Evolutionary conservation across 1,140 invertebrate species (phyloP), one percentile per base, ranked within the genome.

Genomic region (Batillaria attramentaria): DNA sequence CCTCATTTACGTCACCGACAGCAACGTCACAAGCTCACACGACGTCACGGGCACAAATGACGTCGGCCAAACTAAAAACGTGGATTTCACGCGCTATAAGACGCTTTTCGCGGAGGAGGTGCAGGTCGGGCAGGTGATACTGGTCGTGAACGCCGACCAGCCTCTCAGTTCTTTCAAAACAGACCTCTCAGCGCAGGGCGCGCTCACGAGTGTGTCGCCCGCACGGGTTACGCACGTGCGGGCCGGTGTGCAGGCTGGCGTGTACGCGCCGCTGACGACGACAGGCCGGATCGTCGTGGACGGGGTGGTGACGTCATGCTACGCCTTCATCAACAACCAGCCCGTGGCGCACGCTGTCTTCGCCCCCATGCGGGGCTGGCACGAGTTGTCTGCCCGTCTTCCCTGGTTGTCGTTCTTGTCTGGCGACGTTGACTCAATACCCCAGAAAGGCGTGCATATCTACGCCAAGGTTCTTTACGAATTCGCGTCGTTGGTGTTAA

Each of bases 271-370:
- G 0, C 92, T 99, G 20, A 99, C 98, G 0, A 90, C 90, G 28
- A 93, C 93, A 16, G 98, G 98, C 0, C 98, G 95, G 24, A 91
- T 99, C 18, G 92, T 99, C 37, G 96, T 99, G 1, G 95, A 99
- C 89, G 95, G 95, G 79, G 94, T 98, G 4, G 93, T 97, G 1
- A 96, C 96, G 1, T 99, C 97, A 0, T 99, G 98, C 89, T 99
- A 99, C 91, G 98, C 98, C 0, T 92, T 97, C 16, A 93, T 99
- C 24, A 93, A 95, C 87, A 96, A 95, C 90, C 96, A 98, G 84
- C 89, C 90, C 13, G 80, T 98, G 68, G 97, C 97, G 6, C 97
- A 99, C 88, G 93, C 93, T 86, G 94, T 94, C 0, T 96, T 98
- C 88, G 91, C 94, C 6, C 97, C 97, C 0, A 90, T 97, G 72